Evolutionary conservation across 2,888 invertebrate genomes (phyloP), one percentile per base, ranked within the genome.

Genomic region (Lamellibrachia satsuma): DNA sequence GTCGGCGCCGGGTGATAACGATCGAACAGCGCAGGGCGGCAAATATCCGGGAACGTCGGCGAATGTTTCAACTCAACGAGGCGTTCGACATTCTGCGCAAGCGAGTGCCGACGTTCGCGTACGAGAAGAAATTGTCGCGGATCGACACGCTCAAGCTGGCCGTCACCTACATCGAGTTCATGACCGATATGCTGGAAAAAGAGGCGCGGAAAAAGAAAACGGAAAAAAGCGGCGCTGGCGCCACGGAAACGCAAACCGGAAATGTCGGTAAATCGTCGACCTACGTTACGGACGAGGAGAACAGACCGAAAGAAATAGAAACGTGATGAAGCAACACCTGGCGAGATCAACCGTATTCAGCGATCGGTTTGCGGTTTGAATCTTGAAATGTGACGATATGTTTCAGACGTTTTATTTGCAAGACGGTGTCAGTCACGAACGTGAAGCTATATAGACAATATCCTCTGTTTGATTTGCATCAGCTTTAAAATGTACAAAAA

Each of bases 1-100:
- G 75, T 75, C 94, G 96, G 92, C 94, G 95, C 27, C 94, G 96
- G 1, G 94, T 95, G 11, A 95, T 96, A n/a, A 95, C 95, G 7
- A 92, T 94, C 51, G 95, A 95, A 11, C 96, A 96, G 93, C 94
- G 96, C 8, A 93, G 95, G 15, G 96, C 96, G 0, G 96, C 96
- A 52, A 96, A 96, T 93, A 94, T 96, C 93, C 93, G 96, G 51
- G 99, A 99, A 96, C 97, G 99, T 92, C 97, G 99, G 52, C 97
- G 99, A 94, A 99, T 99, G 99, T 99, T 98, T 96, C 99, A 99
- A 97, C 97, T 99, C 94, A 99, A 99, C 96, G 99, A 99, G 95
- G 99, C 99, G 0, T 99, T 99, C 95, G 99, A 99, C 96, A 98
- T 98, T 96, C 97, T 99, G 90, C 97, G 99, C 55, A 97, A 98